Conservation (phyloP, 2,888 invertebrate species). For the Toxonevra muliebris region DNA sequence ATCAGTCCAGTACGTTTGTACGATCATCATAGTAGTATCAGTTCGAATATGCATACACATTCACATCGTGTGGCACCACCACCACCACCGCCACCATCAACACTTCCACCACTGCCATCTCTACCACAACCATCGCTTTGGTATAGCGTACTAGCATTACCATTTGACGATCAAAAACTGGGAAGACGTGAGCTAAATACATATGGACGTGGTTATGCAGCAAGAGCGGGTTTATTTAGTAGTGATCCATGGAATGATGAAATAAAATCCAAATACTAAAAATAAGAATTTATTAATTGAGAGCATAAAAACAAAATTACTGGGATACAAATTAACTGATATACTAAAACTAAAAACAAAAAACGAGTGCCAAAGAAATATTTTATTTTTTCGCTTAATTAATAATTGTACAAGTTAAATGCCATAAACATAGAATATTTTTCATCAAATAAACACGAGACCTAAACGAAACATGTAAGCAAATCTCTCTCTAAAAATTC, state of each 20-base stretch:
- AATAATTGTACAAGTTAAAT: no score
- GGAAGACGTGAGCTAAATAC: conserved; percentile 80
- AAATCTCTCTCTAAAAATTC: conserved; percentile 17
- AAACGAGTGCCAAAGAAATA: background rate
- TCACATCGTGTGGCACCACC: conserved; percentile 63
- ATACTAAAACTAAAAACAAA: background rate
- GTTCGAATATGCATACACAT: conserved; percentile 47
- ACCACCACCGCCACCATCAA: background rate
- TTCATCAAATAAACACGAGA: conserved; percentile 12
- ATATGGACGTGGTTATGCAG: conserved; percentile 70
- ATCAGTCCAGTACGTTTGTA: conserved; percentile 38
- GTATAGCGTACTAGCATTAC: conserved; percentile 90
- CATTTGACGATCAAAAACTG: conserved; percentile 93
- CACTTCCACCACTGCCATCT: conserved; percentile 10
- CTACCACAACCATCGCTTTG: conserved; percentile 78
- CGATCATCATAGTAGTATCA: conserved; percentile 45
- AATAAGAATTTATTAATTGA: conserved; percentile 25
- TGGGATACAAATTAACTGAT: background rate
- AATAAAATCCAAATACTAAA: conserved; percentile 32
- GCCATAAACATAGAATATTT: no score
- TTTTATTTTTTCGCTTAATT: no score
- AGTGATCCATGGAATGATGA: conserved; percentile 68
- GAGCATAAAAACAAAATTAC: conserved; percentile 19
- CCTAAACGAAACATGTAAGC: conserved; percentile 27
- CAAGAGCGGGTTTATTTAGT: conserved; percentile 89